phyloP scores from a whole-genome alignment of 1,140 invertebrate species.

The Pseudomyrmex cubaensis region DNA sequence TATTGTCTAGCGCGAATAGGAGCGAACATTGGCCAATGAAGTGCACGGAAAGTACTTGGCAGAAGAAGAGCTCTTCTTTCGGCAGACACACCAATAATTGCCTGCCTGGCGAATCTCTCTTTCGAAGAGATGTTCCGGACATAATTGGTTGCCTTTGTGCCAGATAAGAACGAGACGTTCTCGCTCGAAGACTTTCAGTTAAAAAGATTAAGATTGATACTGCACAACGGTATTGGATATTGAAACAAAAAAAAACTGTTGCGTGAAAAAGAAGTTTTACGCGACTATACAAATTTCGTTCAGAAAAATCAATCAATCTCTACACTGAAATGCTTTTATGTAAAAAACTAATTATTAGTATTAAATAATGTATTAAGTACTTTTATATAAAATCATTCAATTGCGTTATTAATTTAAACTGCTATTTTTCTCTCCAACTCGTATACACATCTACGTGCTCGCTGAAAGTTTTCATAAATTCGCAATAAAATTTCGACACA shows the following conservation, averaged over 20 bases:
- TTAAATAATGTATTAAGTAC: too few relatives aligned
- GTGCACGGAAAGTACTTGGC: constrained; percentile 24
- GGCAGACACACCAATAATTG: constrained; percentile 65
- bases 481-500: not conserved
- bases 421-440: too few relatives aligned
- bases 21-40: constrained; percentile 30
- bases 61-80: constrained; percentile 42
- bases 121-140: constrained; percentile 59
- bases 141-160: constrained; percentile 72
- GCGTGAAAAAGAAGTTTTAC: not conserved
- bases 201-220: constrained; percentile 52
- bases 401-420: too few relatives aligned
- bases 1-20: constrained; percentile 36
- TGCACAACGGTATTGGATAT: constrained; percentile 17
- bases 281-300: too few relatives aligned
- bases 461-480: too few relatives aligned
- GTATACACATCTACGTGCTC: too few relatives aligned
- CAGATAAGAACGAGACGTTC: constrained; percentile 37
- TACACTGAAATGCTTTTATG: too few relatives aligned
- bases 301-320: too few relatives aligned
- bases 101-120: constrained; percentile 58
- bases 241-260: not conserved
- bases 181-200: constrained; percentile 26
- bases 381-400: too few relatives aligned
- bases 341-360: too few relatives aligned